Base-by-base conservation (phyloP, 1,140 invertebrate genomes). In the Teleogryllus occipitalis region DNA sequence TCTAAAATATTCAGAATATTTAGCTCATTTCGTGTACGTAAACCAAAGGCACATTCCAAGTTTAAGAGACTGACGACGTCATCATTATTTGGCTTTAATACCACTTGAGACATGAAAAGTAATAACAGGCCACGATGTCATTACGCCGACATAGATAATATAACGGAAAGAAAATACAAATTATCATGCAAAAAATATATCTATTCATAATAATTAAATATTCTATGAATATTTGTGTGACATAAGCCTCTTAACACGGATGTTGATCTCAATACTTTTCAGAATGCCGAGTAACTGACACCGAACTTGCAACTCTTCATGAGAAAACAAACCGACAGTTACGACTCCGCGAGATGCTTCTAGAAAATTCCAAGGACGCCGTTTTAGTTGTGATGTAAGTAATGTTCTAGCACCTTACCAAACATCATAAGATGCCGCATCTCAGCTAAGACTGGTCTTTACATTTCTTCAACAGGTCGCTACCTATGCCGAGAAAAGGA, bases 321-420 rank as follows among this genome's bases (percentile, higher is more conserved):
- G 95, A 96, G 80, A 97, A 97, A 89, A 97, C 95, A 2, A 90
- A 93, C 85, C 88, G 96, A 3, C 95, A 97, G 83, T 88, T 98
- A 80, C 88, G 96, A 82, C 88, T 98, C 73, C 88, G 95, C 79
- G 96, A 98, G 85, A 86, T 97, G 80, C 85, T 98, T 21, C 85
- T 94, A 49, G 90, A 95, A 84, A 92, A 97, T 87, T 97, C 96
- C 8, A 91, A 86, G 82, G 89, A 95, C 77, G 92, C 96, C 2
- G 90, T 91, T 72, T 88, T 98, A 27, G 91, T 98, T 83, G 94
- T 98, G 75, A 97, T 98, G 96, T 95, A 89, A 90, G 92, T 91
- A 81, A 81, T 75, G 7, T 18, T 47, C 8, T 18, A 76, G 75
- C 10, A 8, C 47, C 15, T 76, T 21, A n/a, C 47, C 8, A 47